These are phyloP conservation scores for Scrobipalpa costella DNA, from an alignment of 2,888 invertebrate species.

Conservation along the genomic window DNA sequence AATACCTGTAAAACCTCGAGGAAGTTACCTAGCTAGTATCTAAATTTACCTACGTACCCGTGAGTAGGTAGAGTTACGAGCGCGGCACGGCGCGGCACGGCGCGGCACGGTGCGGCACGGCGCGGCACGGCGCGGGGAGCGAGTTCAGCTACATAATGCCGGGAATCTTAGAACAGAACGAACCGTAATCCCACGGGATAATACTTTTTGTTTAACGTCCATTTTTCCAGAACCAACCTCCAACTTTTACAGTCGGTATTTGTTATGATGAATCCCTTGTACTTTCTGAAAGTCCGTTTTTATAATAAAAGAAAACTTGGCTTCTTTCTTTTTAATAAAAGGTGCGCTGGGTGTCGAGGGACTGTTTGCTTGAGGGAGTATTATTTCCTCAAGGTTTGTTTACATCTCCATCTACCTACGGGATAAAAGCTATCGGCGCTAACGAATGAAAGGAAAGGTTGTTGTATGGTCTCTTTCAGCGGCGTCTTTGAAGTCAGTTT, in stretches of 20 bases:
- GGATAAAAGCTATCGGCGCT: no score
- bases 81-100: no score
- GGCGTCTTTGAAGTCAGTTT: slow-evolving; percentile 13
- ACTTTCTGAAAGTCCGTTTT: no score
- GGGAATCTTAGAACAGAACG: background rate
- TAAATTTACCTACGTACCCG: no score
- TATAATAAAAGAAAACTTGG: slow-evolving; percentile 28
- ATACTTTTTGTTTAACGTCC: slow-evolving; percentile 31
- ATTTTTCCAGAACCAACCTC: slow-evolving; percentile 17
- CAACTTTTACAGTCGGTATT: slow-evolving; percentile 7
- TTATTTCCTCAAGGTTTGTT: slow-evolving; percentile 17
- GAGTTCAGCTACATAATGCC: background rate
- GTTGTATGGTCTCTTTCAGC: slow-evolving; percentile 31
- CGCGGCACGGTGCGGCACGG: no score
- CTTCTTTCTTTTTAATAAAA: slow-evolving; percentile 20
- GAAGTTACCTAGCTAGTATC: no score
- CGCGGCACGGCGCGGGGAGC: background rate
- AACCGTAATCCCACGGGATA: background rate
- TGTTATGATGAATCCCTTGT: slow-evolving; percentile 18
- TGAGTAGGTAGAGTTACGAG: no score
- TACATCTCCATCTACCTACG: background rate
- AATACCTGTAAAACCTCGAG: no score
- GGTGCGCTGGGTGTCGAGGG: slow-evolving; percentile 21
- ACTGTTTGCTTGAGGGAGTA: slow-evolving; percentile 14
- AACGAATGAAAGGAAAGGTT: slow-evolving; percentile 7